Percentiles rank a stretch among this genome's conserved stretches.
Conservation (phyloP, 2,888 invertebrate species). For the Liodrosophila aerea region DNA sequence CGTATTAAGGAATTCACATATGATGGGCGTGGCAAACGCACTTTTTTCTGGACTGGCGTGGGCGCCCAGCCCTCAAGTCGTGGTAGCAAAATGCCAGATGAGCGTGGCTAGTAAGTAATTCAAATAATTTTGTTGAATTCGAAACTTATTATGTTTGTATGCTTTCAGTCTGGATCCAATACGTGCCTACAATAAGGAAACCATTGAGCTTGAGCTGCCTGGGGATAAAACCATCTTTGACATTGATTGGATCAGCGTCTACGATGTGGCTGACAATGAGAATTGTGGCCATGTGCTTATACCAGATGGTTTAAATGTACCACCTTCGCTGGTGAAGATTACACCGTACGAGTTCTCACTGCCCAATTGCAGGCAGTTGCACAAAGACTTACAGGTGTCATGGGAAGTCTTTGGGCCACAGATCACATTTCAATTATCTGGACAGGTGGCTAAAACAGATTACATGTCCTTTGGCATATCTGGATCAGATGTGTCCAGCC, state of each 20-base stretch:
- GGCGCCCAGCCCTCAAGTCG: constrained; percentile 93
- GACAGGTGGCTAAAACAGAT: constrained; percentile 87
- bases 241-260: constrained; percentile 92
- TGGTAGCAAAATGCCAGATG: constrained; percentile 93
- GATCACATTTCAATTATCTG: constrained; percentile 92
- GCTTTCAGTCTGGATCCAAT: constrained; percentile 89
- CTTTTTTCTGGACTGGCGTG: constrained; percentile 94
- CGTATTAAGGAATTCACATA: constrained; percentile 89
- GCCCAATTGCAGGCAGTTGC: constrained; percentile 93
- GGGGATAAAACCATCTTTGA: constrained; percentile 92
- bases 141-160: too few relatives aligned
- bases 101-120: constrained; percentile 93
- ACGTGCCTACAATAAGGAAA: constrained; percentile 88
- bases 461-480: constrained; percentile 96
- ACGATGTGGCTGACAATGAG: constrained; percentile 87
- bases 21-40: constrained; percentile 89
- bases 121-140: background rate
- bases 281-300: constrained; percentile 90
- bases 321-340: constrained; percentile 90
- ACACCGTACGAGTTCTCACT: constrained; percentile 86
- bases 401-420: constrained; percentile 96
- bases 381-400: constrained; percentile 91
- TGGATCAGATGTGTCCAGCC: constrained; percentile 87
- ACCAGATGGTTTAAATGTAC: constrained; percentile 92
- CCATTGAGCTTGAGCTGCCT: constrained; percentile 89